phyloP scores from a whole-genome alignment of 2,888 invertebrate genomes.

The Brachypterus glaber region DNA sequence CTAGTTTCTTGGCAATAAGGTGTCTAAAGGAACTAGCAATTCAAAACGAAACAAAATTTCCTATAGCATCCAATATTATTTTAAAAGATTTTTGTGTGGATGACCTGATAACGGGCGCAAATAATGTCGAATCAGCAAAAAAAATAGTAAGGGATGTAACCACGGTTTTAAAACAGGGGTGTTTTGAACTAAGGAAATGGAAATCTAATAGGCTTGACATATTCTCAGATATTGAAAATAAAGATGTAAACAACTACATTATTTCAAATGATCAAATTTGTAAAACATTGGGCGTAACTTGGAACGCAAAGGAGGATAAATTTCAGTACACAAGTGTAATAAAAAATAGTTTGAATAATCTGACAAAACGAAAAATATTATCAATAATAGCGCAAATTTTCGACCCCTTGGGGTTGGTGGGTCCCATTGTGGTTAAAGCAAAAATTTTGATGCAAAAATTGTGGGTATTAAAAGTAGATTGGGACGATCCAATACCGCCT shows the following conservation, averaged over 20 bases:
- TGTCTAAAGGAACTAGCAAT: conserved; percentile 5
- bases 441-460: no score
- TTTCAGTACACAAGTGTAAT: conserved; percentile 1
- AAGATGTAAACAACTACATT: conserved; percentile 4
- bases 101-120: conserved; percentile 17
- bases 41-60: conserved; percentile 7
- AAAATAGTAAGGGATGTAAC: conserved; percentile 7
- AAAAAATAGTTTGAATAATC: background rate
- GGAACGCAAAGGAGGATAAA: conserved; percentile 12
- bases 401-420: no score
- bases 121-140: conserved; percentile 9
- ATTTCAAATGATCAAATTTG: conserved; percentile 4
- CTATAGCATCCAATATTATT: conserved; percentile 12
- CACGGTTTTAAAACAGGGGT: conserved; percentile 5
- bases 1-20: conserved; percentile 2
- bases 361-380: no score
- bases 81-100: conserved; percentile 18
- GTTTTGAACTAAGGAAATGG: conserved; percentile 11
- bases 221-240: background rate
- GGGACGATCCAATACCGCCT: conserved; percentile 23
- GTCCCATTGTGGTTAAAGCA: no score
- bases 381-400: no score
- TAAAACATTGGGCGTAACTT: conserved; percentile 11
- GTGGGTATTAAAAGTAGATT: conserved; percentile 18
- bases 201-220: conserved; percentile 3